A percentile compares a stretch with the other conserved stretches of the same genome.
Evolutionary conservation across 1,140 invertebrate genomes (phyloP).

Genomic region (Schlechtendalia chinensis): DNA sequence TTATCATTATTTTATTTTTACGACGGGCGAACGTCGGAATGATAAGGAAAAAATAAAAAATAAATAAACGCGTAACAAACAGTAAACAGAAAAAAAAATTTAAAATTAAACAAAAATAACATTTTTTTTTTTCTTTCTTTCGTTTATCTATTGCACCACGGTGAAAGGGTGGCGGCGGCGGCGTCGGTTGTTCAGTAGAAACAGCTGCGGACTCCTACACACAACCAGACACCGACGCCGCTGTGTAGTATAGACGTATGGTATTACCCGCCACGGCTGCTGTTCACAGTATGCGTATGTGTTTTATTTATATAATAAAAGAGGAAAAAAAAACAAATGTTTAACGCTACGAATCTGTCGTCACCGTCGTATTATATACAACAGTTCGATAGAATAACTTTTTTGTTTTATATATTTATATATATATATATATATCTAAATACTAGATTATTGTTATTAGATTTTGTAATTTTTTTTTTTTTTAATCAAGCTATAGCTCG

Average conservation of each 20-base stretch:
- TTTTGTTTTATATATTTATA: not conserved
- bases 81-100: too few species aligned
- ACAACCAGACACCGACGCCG: slow-evolving; percentile 17
- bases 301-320: slow-evolving; percentile 33
- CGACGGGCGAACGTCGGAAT: too few species aligned
- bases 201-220: slow-evolving; percentile 41
- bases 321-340: not conserved
- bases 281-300: slow-evolving; percentile 10
- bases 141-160: not conserved
- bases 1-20: too few species aligned
- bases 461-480: not conserved
- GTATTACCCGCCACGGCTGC: not conserved
- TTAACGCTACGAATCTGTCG: slow-evolving; percentile 2
- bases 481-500: not conserved
- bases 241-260: not conserved
- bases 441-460: not conserved
- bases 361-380: too few species aligned
- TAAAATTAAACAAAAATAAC: slow-evolving; percentile 1
- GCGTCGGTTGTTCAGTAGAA: slow-evolving; percentile 20
- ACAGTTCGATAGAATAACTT: not conserved
- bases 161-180: slow-evolving; percentile 6
- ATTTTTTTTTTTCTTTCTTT: too few species aligned
- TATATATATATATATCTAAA: too few species aligned
- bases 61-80: too few species aligned
- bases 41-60: too few species aligned